Base-by-base conservation (phyloP, 2,888 invertebrate genomes). In the Scaptomyza parva region DNA sequence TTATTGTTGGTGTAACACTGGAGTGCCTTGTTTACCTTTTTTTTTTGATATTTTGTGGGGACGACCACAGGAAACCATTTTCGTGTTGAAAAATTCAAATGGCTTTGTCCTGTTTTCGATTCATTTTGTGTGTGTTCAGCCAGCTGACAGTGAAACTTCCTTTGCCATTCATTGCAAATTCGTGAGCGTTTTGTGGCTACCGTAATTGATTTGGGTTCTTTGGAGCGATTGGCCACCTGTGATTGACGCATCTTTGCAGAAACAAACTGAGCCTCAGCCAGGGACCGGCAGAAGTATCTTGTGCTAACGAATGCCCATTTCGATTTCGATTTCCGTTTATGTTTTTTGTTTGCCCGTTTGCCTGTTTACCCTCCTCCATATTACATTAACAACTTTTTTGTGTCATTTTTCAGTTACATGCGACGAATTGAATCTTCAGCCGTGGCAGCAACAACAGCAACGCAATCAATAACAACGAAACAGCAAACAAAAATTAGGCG, bases 171-270 rank as follows among this genome's bases (percentile, higher is more conserved):
- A 63, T 35, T 44, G 62, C 24, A 55, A 30, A 20, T 70, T 67
- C 55, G 37, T 47, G 47, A 52, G 61, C 52, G 37, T 54, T 65
- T 57, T 67, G 59, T 51, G 60, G 57, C 66, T 30, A 9, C 30
- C 78, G 83, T 73, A 73, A 78, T 76, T 83, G 88, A 87, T 82
- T 85, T 85, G 83, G 83, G 78, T 87, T 37, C 20, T 33, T 41
- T 57, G 40, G 43, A 17, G 14, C 22, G 30, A 44, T 53, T 37
- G 53, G 44, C 20, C 59, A 66, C 72, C 74, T 88, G 83, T 85
- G 88, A 84, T 84, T 88, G 84, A 88, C 84, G 76, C 70, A 65
- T 74, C 57, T 50, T 18, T 26, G 14, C 22, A 12, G n/a, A 4
- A 14, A 5, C 35, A 51, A 39, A 18, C 18, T 8, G 44, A 28